Percentiles rank a stretch among this genome's conserved stretches.
phyloP scores from a whole-genome alignment of 1,140 invertebrate species.

The Laupala kohalensis region DNA sequence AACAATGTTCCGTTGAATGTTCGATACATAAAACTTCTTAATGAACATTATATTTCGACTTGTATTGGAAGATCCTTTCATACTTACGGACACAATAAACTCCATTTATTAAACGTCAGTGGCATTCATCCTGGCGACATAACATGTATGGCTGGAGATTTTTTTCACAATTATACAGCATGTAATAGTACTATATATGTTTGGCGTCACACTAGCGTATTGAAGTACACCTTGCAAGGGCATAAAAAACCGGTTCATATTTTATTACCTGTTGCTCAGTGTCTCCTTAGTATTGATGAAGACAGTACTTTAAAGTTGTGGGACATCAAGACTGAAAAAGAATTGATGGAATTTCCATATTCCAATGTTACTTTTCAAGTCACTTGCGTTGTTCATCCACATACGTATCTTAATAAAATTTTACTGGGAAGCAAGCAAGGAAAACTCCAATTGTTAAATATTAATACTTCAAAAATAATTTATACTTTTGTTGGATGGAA shows the following conservation, averaged over 20 bases:
- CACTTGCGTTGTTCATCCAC: conserved; percentile 70
- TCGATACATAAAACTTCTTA: conserved; percentile 68
- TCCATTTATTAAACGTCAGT: conserved; percentile 71
- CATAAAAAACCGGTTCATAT: conserved; percentile 59
- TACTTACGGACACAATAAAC: conserved; percentile 74
- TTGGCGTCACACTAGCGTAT: conserved; percentile 75
- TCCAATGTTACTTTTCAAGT: conserved; percentile 58
- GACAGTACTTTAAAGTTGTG: conserved; percentile 66
- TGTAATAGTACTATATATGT: conserved; percentile 62
- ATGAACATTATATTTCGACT: conserved; percentile 80
- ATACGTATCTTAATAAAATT: conserved; percentile 89
- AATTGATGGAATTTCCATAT: conserved; percentile 56
- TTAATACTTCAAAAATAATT: conserved; percentile 63
- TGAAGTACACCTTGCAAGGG: conserved; percentile 69
- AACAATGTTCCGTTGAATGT: conserved; percentile 77
- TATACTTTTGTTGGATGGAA: conserved; percentile 71
- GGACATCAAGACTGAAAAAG: conserved; percentile 64
- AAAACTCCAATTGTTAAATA: conserved; percentile 78
- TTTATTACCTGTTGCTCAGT: conserved; percentile 73
- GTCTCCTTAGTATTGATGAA: conserved; percentile 77
- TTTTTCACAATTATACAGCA: conserved; percentile 70
- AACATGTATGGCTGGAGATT: conserved; percentile 63
- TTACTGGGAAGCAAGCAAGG: conserved; percentile 86
- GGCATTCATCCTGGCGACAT: conserved; percentile 70
- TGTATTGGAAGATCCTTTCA: conserved; percentile 84